A percentile compares a stretch with the other conserved stretches of the same genome.
These are phyloP conservation scores for Drosophila sordidula DNA, from an alignment of 2,888 invertebrate genomes.

Conservation along the genomic window DNA sequence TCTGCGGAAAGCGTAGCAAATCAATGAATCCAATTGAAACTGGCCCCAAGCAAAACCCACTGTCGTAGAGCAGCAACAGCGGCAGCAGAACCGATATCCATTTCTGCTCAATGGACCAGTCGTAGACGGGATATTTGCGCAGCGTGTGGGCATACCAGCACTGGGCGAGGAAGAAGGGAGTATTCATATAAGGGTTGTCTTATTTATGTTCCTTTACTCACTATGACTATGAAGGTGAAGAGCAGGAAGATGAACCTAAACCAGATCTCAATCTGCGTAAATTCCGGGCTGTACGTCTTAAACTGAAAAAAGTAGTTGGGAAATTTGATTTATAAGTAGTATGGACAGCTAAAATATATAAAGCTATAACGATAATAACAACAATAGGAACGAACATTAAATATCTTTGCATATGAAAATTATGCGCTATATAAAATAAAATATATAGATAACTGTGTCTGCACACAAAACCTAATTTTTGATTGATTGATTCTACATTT, in stretches of 20 bases:
- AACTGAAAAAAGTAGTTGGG: constrained; percentile 88
- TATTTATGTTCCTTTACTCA: constrained; percentile 86
- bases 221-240: constrained; percentile 93
- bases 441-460: too few relatives aligned
- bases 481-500: too few relatives aligned
- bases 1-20: constrained; percentile 87
- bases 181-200: neutral
- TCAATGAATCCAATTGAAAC: neutral
- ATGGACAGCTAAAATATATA: too few relatives aligned
- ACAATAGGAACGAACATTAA: too few relatives aligned
- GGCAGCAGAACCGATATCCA: constrained; percentile 97
- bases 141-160: constrained; percentile 97
- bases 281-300: constrained; percentile 97
- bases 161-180: constrained; percentile 86
- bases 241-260: constrained; percentile 96
- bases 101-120: constrained; percentile 99
- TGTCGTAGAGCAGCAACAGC: constrained; percentile 94
- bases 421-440: too few relatives aligned
- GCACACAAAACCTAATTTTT: too few relatives aligned
- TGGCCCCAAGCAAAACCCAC: constrained; percentile 86
- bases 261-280: constrained; percentile 99
- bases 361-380: neutral
- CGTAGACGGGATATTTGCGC: constrained; percentile 93
- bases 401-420: too few relatives aligned
- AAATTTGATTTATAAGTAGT: neutral